phyloP scores from a whole-genome alignment of 2,888 invertebrate species.

The Parnassius apollo region DNA sequence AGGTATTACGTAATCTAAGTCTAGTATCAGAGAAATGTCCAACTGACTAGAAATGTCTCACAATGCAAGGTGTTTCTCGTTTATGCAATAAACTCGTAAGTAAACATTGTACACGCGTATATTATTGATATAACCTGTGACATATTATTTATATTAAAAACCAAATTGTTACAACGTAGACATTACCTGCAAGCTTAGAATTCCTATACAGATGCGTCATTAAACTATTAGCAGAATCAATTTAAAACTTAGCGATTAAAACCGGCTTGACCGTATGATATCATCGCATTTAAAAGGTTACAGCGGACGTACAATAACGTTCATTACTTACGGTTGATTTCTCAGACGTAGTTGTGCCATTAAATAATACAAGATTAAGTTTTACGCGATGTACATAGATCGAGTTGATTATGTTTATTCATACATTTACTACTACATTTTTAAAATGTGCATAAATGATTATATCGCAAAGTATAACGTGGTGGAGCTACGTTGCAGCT shows the following conservation, averaged over 20 bases:
- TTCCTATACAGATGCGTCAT: slow-evolving; percentile 17
- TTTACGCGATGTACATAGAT: slow-evolving; percentile 23
- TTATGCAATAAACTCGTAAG: too few species aligned
- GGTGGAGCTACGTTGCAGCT: too few species aligned
- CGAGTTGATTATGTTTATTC: slow-evolving; percentile 10
- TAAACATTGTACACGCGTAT: too few species aligned
- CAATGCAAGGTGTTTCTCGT: background rate
- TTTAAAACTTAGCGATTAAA: slow-evolving; percentile 21
- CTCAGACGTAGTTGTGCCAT: slow-evolving; percentile 24
- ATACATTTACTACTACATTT: slow-evolving; percentile 12
- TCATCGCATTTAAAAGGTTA: slow-evolving; percentile 28
- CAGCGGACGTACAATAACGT: slow-evolving; percentile 22
- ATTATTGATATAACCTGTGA: too few species aligned
- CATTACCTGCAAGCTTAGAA: background rate
- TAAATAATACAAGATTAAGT: slow-evolving; percentile 27
- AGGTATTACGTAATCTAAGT: too few species aligned
- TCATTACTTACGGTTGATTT: slow-evolving; percentile 16
- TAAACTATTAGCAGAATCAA: slow-evolving; percentile 20
- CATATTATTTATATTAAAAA: too few species aligned
- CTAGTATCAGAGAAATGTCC: too few species aligned
- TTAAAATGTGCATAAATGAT: background rate
- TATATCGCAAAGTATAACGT: too few species aligned
- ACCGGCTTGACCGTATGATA: slow-evolving; percentile 29
- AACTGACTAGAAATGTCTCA: background rate
- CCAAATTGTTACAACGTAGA: too few species aligned